Conservation (phyloP, 1,140 invertebrate genomes). For the Dolichoris vasculosae region DNA sequence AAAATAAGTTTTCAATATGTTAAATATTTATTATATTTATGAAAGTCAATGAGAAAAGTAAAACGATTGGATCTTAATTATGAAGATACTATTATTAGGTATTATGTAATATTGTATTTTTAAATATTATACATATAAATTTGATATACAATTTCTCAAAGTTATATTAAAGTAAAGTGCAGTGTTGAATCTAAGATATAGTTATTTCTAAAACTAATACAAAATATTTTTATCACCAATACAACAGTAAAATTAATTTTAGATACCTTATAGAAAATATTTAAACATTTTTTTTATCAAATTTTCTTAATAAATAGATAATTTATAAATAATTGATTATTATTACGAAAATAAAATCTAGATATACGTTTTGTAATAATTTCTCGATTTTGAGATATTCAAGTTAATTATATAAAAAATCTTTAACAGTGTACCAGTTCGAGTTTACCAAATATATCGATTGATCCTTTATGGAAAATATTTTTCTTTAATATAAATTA, state of each 20-base stretch:
- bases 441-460: background rate
- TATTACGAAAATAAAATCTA: too few species aligned
- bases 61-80: too few species aligned
- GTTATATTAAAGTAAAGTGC: background rate
- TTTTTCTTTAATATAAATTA: background rate
- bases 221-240: background rate
- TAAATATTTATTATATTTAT: too few species aligned
- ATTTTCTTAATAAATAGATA: background rate
- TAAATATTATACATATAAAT: background rate
- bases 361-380: too few species aligned
- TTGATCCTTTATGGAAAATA: constrained; percentile 14
- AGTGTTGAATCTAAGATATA: background rate
- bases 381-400: too few species aligned
- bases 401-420: too few species aligned
- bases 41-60: too few species aligned
- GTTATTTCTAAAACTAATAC: background rate
- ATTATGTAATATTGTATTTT: too few species aligned
- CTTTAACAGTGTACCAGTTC: too few species aligned
- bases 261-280: background rate
- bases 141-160: background rate
- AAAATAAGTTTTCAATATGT: too few species aligned
- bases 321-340: background rate
- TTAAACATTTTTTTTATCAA: constrained; percentile 12
- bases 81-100: too few species aligned
- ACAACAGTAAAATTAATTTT: constrained; percentile 34